Conservation (phyloP, 2,113 vertebrate species). For the Peromyscus leucopus region DNA sequence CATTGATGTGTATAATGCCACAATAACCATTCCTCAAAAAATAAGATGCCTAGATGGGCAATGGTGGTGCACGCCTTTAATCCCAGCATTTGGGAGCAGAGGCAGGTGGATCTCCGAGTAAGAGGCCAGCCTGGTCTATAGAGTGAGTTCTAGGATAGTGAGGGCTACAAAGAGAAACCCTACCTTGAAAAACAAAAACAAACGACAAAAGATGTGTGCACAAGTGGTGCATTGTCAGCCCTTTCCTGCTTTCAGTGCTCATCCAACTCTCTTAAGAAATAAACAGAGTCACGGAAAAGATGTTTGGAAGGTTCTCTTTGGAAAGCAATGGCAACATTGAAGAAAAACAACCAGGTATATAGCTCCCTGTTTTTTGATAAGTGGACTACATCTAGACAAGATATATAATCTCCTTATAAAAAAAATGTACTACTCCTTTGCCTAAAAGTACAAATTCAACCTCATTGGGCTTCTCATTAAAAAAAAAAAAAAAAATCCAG, state of each 20-base stretch:
- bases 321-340: neutral
- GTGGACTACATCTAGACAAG: neutral
- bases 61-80: neutral
- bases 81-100: neutral
- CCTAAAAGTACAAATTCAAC: neutral
- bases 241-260: neutral
- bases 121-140: no score
- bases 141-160: no score
- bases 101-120: neutral
- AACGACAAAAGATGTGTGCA: neutral
- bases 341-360: neutral
- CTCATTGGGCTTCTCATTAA: neutral
- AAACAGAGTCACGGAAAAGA: neutral
- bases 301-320: neutral
- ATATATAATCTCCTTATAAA: neutral
- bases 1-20: neutral
- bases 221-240: neutral
- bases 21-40: neutral
- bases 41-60: neutral
- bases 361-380: neutral
- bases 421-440: neutral
- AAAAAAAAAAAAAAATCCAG: no score
- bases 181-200: neutral
- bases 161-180: no score
- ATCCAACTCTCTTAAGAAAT: neutral